Evolutionary conservation across 2,888 invertebrate species (phyloP).

Genomic region (Nephrotoma flavescens): DNA sequence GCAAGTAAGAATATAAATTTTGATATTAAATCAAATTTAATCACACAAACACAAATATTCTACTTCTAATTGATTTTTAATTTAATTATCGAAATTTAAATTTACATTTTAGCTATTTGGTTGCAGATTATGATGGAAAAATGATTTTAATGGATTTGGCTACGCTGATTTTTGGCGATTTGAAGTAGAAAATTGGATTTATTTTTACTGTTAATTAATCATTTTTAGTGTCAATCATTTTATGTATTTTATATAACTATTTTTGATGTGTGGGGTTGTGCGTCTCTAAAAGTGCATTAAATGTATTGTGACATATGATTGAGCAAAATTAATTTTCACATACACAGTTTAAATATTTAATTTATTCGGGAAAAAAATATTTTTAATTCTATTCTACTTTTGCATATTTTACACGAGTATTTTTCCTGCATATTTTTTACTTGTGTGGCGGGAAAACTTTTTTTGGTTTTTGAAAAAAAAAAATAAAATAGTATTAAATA

Average conservation of each 20-base stretch:
- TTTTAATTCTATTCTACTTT: background rate
- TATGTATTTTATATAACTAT: background rate
- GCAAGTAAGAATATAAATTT: background rate
- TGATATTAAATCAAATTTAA: background rate
- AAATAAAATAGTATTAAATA: background rate
- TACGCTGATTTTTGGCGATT: background rate
- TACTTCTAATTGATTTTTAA: background rate
- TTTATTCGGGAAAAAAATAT: background rate
- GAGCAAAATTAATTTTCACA: background rate
- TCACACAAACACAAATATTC: background rate
- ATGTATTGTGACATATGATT: background rate
- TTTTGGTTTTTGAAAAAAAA: background rate
- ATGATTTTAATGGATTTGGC: background rate
- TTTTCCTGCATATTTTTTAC: background rate
- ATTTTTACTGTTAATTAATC: background rate
- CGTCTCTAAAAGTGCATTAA: background rate
- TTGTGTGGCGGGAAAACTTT: background rate
- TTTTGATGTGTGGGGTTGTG: background rate
- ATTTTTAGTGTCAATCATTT: background rate
- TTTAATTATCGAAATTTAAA: background rate
- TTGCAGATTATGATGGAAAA: background rate
- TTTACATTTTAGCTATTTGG: background rate
- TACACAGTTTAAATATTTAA: background rate
- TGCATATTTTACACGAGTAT: background rate
- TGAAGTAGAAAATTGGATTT: background rate